Conservation (phyloP, 2,113 vertebrate genomes). For the Enhydra lutris region DNA sequence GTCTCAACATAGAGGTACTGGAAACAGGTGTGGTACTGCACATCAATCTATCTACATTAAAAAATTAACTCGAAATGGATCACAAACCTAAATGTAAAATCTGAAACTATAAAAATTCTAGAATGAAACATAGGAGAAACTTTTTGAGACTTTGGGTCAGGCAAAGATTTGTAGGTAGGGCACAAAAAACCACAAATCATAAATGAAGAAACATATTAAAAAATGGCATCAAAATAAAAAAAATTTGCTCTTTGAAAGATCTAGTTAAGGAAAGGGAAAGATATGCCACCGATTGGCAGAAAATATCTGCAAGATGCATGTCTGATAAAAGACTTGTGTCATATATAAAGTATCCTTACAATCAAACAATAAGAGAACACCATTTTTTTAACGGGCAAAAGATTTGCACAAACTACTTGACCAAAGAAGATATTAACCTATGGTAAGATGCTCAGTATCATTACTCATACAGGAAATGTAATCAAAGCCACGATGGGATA, state of each 20-base stretch:
- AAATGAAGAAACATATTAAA: not conserved
- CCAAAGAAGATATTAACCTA: not conserved
- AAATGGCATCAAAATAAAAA: not conserved
- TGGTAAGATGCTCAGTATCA: not conserved
- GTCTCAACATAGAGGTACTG: not conserved
- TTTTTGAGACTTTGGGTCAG: not conserved
- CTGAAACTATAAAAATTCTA: not conserved
- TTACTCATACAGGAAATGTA: not conserved
- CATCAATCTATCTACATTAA: not conserved
- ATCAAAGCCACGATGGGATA: not conserved
- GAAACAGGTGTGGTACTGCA: not conserved
- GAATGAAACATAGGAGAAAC: not conserved
- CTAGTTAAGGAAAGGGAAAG: not conserved
- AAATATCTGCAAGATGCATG: not conserved
- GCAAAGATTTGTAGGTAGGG: not conserved
- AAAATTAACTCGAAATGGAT: not conserved
- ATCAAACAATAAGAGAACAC: not conserved
- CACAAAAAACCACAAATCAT: not conserved
- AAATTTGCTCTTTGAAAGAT: not conserved
- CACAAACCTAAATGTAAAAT: not conserved
- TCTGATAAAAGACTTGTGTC: not conserved
- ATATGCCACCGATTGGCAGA: not conserved
- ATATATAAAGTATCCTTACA: not conserved
- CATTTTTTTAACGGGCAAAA: not conserved
- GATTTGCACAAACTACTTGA: conserved; percentile 8